Percentiles rank a stretch among this genome's conserved stretches.
These are phyloP conservation scores for Eulithis testata DNA, from an alignment of 2,888 invertebrate genomes.

Conservation along the genomic window DNA sequence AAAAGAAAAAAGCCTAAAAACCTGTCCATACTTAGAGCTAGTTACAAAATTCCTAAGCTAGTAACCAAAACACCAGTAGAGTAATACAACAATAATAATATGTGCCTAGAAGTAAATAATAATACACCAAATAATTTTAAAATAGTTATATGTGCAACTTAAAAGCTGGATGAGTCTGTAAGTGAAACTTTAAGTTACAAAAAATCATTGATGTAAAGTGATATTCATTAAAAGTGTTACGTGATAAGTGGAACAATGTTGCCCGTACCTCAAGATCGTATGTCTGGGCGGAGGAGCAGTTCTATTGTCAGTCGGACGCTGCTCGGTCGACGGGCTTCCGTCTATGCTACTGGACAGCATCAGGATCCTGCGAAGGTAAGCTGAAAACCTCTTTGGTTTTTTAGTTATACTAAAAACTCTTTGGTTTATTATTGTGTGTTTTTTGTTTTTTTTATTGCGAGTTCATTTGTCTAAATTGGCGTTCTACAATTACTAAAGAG, in stretches of 20 bases:
- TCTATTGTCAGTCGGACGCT: constrained; percentile 87
- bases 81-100: constrained; percentile 42
- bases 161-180: background rate
- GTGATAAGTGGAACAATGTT: constrained; percentile 62
- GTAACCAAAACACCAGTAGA: constrained; percentile 33
- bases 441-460: too few relatives aligned
- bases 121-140: constrained; percentile 40
- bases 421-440: too few relatives aligned
- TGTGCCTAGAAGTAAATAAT: constrained; percentile 51
- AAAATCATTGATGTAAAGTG: background rate
- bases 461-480: too few relatives aligned
- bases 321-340: constrained; percentile 87
- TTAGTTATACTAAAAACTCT: too few relatives aligned
- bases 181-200: background rate
- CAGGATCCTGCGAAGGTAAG: constrained; percentile 87
- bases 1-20: constrained; percentile 20
- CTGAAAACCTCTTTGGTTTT: too few relatives aligned
- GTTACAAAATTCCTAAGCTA: constrained; percentile 33
- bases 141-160: background rate
- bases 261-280: constrained; percentile 82
- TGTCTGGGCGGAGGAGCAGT: constrained; percentile 87
- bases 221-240: constrained; percentile 1
- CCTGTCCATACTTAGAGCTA: constrained; percentile 24
- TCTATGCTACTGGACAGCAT: constrained; percentile 85
- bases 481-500: too few relatives aligned